Percentiles rank a stretch among this genome's conserved stretches.
Evolutionary conservation across 2,797 vertebrate species (phyloP).

Genomic region (Sciaenops ocellatus): DNA sequence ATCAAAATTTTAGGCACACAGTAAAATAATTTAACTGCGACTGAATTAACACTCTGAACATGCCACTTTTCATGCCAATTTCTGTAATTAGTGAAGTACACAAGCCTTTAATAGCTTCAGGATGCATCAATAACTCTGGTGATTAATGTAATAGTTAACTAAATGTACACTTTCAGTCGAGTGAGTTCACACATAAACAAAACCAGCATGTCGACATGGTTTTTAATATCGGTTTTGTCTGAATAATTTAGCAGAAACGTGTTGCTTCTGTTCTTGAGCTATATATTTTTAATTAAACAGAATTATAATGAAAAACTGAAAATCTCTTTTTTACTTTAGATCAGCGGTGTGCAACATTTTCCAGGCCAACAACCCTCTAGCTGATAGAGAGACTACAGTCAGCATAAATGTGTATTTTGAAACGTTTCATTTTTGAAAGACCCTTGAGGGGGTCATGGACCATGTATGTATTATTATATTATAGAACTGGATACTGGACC

Average conservation of each 20-base stretch:
- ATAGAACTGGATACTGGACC: too few relatives aligned
- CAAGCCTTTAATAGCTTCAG: slow-evolving; percentile 21
- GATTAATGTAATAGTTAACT: slow-evolving; percentile 27
- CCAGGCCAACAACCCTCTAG: too few relatives aligned
- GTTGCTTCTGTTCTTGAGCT: slow-evolving; percentile 2
- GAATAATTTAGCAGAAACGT: slow-evolving; percentile 20
- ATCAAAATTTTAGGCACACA: background rate
- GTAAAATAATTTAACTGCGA: background rate
- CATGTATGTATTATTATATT: too few relatives aligned
- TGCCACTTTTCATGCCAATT: background rate
- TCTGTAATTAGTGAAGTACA: slow-evolving; percentile 13
- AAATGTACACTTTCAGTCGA: slow-evolving; percentile 18
- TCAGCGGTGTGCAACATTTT: too few relatives aligned
- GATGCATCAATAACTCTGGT: slow-evolving; percentile 29
- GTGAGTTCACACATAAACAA: slow-evolving; percentile 36
- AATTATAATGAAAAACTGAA: background rate
- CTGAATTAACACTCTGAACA: background rate
- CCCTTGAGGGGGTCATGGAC: too few relatives aligned
- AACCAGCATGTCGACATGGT: slow-evolving; percentile 7
- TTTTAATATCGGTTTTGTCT: slow-evolving; percentile 4
- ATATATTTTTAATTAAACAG: background rate
- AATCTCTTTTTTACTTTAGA: background rate
- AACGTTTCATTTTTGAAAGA: too few relatives aligned
- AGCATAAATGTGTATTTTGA: too few relatives aligned
- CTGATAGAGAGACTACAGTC: too few relatives aligned